phyloP scores from a whole-genome alignment of 2,797 vertebrate genomes.

The Prionace glauca region DNA sequence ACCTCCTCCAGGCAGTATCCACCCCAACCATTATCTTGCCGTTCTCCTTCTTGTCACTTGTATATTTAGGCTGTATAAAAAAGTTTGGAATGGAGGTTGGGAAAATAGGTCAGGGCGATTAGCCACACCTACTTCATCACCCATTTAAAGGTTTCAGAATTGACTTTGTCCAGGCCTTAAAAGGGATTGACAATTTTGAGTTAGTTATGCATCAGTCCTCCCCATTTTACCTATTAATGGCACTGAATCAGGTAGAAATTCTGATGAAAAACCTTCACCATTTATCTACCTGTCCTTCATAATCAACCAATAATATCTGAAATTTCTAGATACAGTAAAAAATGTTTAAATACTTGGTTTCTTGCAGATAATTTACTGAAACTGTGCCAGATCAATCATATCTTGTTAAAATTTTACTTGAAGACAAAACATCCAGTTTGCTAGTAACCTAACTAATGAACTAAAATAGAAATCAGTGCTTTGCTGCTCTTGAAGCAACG shows the following conservation, averaged over 20 bases:
- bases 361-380: background rate
- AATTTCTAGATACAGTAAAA: background rate
- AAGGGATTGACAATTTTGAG: background rate
- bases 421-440: background rate
- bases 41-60: too few relatives aligned
- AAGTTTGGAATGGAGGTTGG: background rate
- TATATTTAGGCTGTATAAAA: background rate
- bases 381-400: background rate
- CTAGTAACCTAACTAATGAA: background rate
- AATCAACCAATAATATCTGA: background rate
- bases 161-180: background rate
- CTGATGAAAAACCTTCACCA: background rate
- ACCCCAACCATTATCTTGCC: background rate
- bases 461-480: background rate
- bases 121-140: background rate
- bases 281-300: background rate
- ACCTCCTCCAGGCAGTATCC: background rate
- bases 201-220: background rate
- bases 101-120: background rate
- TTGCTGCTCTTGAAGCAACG: background rate
- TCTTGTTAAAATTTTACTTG: background rate
- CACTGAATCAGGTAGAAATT: background rate
- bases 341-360: background rate
- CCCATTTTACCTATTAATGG: background rate
- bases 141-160: background rate